Conservation (phyloP, 2,888 invertebrate species). For the Omphaloscelis lunosa region DNA sequence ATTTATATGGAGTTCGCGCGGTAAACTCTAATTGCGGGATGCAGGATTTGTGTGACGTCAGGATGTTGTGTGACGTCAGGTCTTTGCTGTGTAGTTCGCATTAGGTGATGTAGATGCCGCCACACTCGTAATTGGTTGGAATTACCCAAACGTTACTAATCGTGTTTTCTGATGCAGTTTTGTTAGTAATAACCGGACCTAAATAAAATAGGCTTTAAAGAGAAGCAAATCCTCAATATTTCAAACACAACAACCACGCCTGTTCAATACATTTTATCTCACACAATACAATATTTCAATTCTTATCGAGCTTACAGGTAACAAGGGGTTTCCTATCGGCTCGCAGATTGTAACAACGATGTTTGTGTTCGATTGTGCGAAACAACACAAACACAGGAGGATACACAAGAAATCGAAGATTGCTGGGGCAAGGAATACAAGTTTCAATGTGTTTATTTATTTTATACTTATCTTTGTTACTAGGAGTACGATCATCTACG, state of each 20-base stretch:
- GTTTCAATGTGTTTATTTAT: conserved; percentile 53
- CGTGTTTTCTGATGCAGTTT: no score
- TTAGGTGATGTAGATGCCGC: no score
- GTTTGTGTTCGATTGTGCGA: conserved; percentile 57
- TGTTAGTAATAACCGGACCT: not conserved
- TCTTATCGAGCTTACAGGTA: conserved; percentile 52
- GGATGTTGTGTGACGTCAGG: no score
- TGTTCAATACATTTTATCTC: conserved; percentile 41
- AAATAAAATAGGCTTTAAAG: not conserved
- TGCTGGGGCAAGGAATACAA: conserved; percentile 44
- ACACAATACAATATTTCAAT: conserved; percentile 56
- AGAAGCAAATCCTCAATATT: conserved; percentile 1
- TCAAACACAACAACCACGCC: conserved; percentile 10
- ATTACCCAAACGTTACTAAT: no score
- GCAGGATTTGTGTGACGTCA: no score
- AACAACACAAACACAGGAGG: conserved; percentile 46
- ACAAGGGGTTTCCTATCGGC: conserved; percentile 54
- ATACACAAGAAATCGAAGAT: conserved; percentile 54
- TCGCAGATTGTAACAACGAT: conserved; percentile 55
- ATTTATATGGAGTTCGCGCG: no score
- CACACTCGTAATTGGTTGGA: no score
- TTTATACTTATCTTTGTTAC: conserved; percentile 15
- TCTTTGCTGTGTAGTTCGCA: no score
- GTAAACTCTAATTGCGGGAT: no score
- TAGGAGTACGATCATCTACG: not conserved